These are phyloP conservation scores for Carassius gibelio DNA, from an alignment of 2,113 vertebrate species.

Conservation along the genomic window DNA sequence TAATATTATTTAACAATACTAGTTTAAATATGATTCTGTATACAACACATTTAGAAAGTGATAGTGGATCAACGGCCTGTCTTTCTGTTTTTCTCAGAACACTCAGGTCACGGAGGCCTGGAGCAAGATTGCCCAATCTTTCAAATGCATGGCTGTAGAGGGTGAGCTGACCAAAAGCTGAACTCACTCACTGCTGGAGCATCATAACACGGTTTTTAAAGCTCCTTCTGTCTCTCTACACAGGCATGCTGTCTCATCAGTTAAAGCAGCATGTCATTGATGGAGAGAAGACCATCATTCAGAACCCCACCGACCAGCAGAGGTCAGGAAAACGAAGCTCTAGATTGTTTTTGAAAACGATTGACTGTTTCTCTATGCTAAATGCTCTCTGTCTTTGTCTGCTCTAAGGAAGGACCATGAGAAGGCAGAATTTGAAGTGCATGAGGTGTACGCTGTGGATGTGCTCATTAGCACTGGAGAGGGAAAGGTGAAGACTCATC, in stretches of 20 bases:
- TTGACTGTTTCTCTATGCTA: neutral
- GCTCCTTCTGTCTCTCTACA: neutral
- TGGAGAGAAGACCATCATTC: constrained; percentile 97
- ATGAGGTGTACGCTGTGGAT: constrained; percentile 96
- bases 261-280: constrained; percentile 96
- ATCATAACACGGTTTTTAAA: constrained; percentile 4
- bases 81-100: constrained; percentile 77
- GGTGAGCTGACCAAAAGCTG: constrained; percentile 71
- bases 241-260: constrained; percentile 97
- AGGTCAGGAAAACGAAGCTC: constrained; percentile 73
- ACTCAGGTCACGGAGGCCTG: constrained; percentile 95
- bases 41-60: too few relatives aligned
- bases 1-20: neutral
- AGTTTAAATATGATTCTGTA: too few relatives aligned
- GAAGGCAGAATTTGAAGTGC: constrained; percentile 96
- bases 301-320: constrained; percentile 96
- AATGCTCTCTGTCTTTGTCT: constrained; percentile 33
- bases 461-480: constrained; percentile 96
- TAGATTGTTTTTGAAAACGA: neutral
- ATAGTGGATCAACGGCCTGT: neutral
- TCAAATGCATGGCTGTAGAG: constrained; percentile 95
- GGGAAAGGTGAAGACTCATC: constrained; percentile 83
- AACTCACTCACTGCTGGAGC: neutral
- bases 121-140: constrained; percentile 97
- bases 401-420: constrained; percentile 93